phyloP scores from a whole-genome alignment of 2,797 vertebrate genomes.

The Brotula barbata region DNA sequence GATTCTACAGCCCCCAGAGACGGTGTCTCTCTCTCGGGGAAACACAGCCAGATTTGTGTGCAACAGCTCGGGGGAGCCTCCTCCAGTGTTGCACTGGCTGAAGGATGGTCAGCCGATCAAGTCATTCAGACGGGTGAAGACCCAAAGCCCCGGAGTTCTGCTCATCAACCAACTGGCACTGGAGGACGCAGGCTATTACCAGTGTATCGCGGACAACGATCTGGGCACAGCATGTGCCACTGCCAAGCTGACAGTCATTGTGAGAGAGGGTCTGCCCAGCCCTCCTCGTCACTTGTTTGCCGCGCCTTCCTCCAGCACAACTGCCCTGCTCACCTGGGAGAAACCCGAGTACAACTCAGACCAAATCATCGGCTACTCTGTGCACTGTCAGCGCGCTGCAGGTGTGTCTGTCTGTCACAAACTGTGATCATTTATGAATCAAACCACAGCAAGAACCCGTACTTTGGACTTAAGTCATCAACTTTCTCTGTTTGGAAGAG shows the following conservation, averaged over 20 bases:
- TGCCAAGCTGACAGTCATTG: constrained; percentile 90
- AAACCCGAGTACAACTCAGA: constrained; percentile 91
- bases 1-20: constrained; percentile 92
- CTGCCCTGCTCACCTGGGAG: constrained; percentile 90
- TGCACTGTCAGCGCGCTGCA: constrained; percentile 90
- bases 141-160: constrained; percentile 88
- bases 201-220: constrained; percentile 92
- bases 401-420: constrained; percentile 76
- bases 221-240: constrained; percentile 91
- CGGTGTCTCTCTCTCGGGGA: constrained; percentile 90
- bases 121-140: constrained; percentile 88
- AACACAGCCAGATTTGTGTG: constrained; percentile 95
- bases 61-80: constrained; percentile 90
- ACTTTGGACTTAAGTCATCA: no score
- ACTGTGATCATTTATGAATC: no score
- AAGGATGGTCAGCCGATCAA: constrained; percentile 86
- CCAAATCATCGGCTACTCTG: constrained; percentile 96
- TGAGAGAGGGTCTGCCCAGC: constrained; percentile 93
- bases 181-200: constrained; percentile 94
- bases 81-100: constrained; percentile 87
- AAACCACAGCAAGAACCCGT: no score
- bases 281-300: constrained; percentile 86
- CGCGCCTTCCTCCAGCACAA: constrained; percentile 87
- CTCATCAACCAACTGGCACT: constrained; percentile 95
- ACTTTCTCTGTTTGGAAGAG: no score